Base-by-base conservation (phyloP, 2,113 vertebrate genomes). In the Erinaceus europaeus region DNA sequence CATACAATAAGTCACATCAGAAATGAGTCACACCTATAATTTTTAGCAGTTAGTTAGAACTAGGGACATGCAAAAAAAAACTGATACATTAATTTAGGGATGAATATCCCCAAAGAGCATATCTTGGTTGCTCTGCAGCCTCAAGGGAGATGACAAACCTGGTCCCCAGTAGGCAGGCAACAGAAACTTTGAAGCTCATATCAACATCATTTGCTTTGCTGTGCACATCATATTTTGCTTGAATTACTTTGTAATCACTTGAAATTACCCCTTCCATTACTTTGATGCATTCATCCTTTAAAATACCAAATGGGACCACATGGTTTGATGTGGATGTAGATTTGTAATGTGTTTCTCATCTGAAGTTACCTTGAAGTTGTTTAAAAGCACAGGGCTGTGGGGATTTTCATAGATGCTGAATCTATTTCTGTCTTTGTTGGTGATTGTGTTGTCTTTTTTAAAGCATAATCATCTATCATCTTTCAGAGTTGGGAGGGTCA, bases 171-270 rank as follows among this genome's bases (percentile, higher is more conserved):
- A n/a, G 9, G 13, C 57, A 32, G 29, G n/a, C n/a, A n/a, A n/a
- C n/a, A n/a, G n/a, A n/a, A n/a, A n/a, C 17, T 48, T 17, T 52
- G 20, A 29, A n/a, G n/a, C n/a, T n/a, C n/a, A n/a, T n/a, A n/a
- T n/a, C n/a, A n/a, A n/a, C n/a, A 15, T 52, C 25, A 10, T 55
- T 52, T 61, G n/a, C 21, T 27, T 68, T 84, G 4, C 62, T 90
- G 84, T 42, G 27, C 53, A 13, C 23, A 68, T 62, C n/a, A 25
- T 79, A 9, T 80, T 46, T 73, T 59, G 32, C 68, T 78, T 83
- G 32, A 90, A 86, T 88, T 48, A 78, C 80, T 75, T 89, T 92
- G 34, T 86, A 76, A 85, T 93, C 82, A 67, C 77, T 95, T 92
- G 55, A 92, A 94, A 95, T 93, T 74, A 84, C 0, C 0, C 77